phyloP scores from a whole-genome alignment of 2,113 vertebrate genomes.

The Plecturocebus donacophilus region DNA sequence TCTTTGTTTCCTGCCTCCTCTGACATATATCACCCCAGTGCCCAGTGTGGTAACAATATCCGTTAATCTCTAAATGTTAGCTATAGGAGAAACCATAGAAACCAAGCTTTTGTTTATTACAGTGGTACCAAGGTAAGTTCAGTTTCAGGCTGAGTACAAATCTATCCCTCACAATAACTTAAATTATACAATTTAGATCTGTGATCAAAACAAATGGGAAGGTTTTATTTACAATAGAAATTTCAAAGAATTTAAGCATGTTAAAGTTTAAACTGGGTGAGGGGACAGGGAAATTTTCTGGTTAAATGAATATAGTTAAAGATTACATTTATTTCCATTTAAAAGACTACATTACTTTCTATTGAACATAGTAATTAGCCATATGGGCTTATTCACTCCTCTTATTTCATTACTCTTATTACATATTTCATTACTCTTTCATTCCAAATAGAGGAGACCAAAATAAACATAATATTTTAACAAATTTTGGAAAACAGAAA shows the following conservation, averaged over 20 bases:
- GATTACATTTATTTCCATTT: not conserved
- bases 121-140: not conserved
- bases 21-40: not conserved
- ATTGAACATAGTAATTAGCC: not conserved
- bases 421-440: not conserved
- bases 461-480: not conserved
- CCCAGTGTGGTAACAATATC: not conserved
- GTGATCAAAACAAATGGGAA: not conserved
- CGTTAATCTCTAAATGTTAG: conserved; percentile 48
- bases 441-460: not conserved
- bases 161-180: not conserved
- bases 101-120: not conserved
- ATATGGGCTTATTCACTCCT: not conserved
- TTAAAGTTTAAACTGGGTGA: not conserved
- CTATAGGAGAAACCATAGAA: conserved; percentile 38
- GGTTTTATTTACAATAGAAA: not conserved
- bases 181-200: not conserved
- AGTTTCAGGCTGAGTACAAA: not conserved
- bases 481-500: not conserved
- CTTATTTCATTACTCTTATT: too few species aligned
- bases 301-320: conserved; percentile 11
- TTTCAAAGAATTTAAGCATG: not conserved
- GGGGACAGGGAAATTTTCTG: not conserved
- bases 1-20: conserved; percentile 27
- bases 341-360: not conserved